A percentile compares a stretch with the other conserved stretches of the same genome.
These are phyloP conservation scores for Spheniscus humboldti DNA, from an alignment of 2,797 vertebrate species.

Conservation along the genomic window DNA sequence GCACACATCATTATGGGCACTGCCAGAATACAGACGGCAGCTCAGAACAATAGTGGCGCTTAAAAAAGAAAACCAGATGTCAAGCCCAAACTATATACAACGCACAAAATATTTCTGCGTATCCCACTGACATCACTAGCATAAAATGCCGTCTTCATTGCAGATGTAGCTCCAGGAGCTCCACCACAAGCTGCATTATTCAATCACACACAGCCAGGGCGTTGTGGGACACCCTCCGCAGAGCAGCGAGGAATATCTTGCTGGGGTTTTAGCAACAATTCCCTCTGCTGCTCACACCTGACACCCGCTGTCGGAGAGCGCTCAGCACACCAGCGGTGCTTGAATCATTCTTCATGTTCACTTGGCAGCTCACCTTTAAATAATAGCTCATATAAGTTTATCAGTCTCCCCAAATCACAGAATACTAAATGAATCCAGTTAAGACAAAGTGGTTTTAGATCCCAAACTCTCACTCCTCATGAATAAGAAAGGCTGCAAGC, in stretches of 20 bases:
- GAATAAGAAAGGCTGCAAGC: constrained; percentile 33
- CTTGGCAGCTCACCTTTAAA: constrained; percentile 48
- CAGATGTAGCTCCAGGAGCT: background rate
- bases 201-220: rapidly evolving
- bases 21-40: background rate
- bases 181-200: background rate
- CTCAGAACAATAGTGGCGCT: background rate
- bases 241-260: background rate
- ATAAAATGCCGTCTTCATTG: background rate
- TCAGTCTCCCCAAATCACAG: constrained; percentile 4
- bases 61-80: constrained; percentile 10
- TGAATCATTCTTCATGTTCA: background rate
- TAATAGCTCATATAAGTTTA: background rate
- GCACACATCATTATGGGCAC: rapidly evolving
- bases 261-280: background rate
- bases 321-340: rapidly evolving
- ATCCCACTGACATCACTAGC: background rate
- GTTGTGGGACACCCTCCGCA: rapidly evolving
- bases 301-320: rapidly evolving
- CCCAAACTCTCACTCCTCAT: background rate
- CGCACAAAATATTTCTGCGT: background rate
- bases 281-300: background rate
- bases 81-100: background rate
- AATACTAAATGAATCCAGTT: constrained; percentile 26
- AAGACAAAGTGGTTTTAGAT: constrained; percentile 28